Base-by-base conservation (phyloP, 2,797 vertebrate species). In the Enteromius unitaeniatus region DNA sequence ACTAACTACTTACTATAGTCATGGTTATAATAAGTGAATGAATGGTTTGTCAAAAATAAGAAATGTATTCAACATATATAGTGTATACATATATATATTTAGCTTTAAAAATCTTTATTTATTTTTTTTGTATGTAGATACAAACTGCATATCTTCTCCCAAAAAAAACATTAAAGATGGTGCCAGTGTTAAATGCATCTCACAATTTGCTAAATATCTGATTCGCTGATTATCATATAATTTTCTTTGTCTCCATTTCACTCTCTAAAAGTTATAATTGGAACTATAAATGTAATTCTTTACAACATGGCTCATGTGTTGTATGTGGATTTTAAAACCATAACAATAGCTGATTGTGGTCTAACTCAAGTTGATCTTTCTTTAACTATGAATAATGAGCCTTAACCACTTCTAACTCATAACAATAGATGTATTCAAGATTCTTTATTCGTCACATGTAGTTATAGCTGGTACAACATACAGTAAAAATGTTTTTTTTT, bases 311-410 rank as follows among this genome's bases (percentile, higher is more conserved):
- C 53, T 55, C 1, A 14, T 28, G 58, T 28, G 11, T 26, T 62
- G 26, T 45, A 37, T 14, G 37, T 69, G 26, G 47, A 11, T 73
- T 49, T 73, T 31, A 62, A 3, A 37, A 21, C 34, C 2, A 31
- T 49, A 73, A 58, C 51, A 76, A 58, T 76, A 9, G 23, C 70
- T 51, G 69, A 47, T 51, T 49, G 45, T 73, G 14, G 21, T 55
- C 34, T 60, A 37, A 55, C 10, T 74, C 1, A 42, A 42, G 13
- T 10, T 23, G 21, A 75, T 53, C 11, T 47, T 14, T n/a, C 17
- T 75, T n/a, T 75, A 31, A 53, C 5, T 28, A 10, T 51, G 3
- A 17, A 31, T 49, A 51, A 74, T 49, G 23, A 74, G 45, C 4
- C 28, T 9, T 26, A 73, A 28, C 47, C 28, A 2, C 26, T 53